Percentiles rank a stretch among this genome's conserved stretches.
phyloP scores from a whole-genome alignment of 2,797 vertebrate species.

The Halcyon leucocephala region DNA sequence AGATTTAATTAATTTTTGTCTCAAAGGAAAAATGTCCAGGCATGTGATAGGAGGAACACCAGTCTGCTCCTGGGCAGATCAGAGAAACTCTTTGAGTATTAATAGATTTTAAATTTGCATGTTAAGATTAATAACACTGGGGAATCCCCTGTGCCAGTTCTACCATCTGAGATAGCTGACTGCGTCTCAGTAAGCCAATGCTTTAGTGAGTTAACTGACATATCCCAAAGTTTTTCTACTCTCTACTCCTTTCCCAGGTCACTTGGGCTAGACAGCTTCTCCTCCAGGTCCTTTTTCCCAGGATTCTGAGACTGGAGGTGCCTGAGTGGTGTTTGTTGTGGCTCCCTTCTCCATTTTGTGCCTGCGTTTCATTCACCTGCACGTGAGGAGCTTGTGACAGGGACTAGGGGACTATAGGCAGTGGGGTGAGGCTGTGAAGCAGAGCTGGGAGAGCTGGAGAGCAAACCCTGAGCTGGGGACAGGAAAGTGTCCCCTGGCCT shows the following conservation, averaged over 20 bases:
- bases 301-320: neutral
- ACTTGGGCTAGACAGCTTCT: neutral
- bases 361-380: neutral
- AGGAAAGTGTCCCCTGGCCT: neutral
- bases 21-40: neutral
- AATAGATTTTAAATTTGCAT: neutral
- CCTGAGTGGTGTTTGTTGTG: neutral
- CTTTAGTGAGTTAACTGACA: neutral
- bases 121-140: neutral
- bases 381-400: neutral
- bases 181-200: neutral
- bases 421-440: neutral
- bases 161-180: neutral
- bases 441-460: neutral
- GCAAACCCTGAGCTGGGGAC: rapidly evolving
- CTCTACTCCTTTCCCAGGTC: neutral
- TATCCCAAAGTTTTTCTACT: neutral
- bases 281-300: neutral
- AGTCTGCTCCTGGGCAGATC: neutral
- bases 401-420: rapidly evolving
- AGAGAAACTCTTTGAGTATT: neutral
- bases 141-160: neutral
- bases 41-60: neutral
- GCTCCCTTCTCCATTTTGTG: neutral
- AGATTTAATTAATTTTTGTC: neutral